These are phyloP conservation scores for Drosophila bocki DNA, from an alignment of 1,140 invertebrate genomes.

Conservation along the genomic window DNA sequence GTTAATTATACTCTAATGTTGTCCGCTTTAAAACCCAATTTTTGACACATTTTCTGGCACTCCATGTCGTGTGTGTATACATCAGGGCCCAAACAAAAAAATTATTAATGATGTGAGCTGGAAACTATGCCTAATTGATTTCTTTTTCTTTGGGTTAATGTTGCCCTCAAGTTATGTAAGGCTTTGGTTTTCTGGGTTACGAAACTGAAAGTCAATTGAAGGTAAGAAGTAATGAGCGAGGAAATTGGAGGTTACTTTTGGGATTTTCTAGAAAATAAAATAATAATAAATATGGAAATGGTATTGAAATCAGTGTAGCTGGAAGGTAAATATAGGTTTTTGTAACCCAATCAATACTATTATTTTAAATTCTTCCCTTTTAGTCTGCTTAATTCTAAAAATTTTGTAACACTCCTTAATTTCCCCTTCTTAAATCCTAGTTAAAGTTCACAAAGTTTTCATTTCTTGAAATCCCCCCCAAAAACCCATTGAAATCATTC, in stretches of 20 bases:
- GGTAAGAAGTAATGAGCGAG: background rate
- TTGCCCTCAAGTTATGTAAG: conserved; percentile 25
- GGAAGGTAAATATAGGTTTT: background rate
- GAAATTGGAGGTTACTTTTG: background rate
- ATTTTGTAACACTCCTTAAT: background rate
- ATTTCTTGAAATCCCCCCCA: background rate
- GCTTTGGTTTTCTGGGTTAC: conserved; percentile 21
- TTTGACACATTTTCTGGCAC: conserved; percentile 60
- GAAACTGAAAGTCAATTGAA: conserved; percentile 35
- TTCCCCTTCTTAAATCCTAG: background rate
- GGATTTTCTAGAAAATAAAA: background rate
- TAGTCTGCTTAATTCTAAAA: background rate
- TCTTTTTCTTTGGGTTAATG: conserved; percentile 33
- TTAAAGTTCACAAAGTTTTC: background rate
- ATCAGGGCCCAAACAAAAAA: conserved; percentile 7
- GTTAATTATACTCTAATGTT: conserved; percentile 82
- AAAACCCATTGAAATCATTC: conserved; percentile 33
- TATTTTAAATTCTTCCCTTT: background rate
- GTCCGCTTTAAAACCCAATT: conserved; percentile 58
- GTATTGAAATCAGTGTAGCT: background rate
- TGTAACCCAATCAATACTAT: too few species aligned
- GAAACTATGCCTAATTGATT: conserved; percentile 56
- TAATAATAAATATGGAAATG: too few species aligned
- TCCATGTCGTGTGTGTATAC: conserved; percentile 8
- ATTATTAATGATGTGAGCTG: conserved; percentile 52